Evolutionary conservation across 2,888 invertebrate genomes (phyloP), one percentile per base, ranked within the genome.

Genomic region (Nysson spinosus): DNA sequence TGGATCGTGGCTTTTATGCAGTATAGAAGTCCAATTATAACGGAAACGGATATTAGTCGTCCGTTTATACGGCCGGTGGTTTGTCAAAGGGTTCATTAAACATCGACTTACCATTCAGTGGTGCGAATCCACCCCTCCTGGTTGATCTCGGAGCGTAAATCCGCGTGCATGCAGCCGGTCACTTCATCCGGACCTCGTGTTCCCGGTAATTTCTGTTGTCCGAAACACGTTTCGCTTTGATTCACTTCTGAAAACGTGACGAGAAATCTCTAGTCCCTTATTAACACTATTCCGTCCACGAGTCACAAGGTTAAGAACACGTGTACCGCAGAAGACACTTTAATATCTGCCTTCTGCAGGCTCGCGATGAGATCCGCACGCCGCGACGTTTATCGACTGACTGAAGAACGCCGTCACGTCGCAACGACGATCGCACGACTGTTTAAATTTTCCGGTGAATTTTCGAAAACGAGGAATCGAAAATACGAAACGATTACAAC

Each of bases 141-240:
- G 12, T 35, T 35, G 35, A 17, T 17, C 22, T 24, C 11, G 6
- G 22, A 32, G 6, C 47, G 60, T 55, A 47, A 49, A 60, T 63
- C 56, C 55, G 43, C 43, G 55, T 47, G 16, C 56, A 44, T 35
- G 32, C 40, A n/a, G 20, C 34, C 26, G 43, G 7, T 44, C 44
- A 26, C 52, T 32, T 50, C 54, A 64, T 72, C 63, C 67, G 46
- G 42, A 56, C 46, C 54, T 46, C 61, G 44, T 50, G 37, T 19
- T 26, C 49, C 63, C 40, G 64, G 63, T 55, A 60, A 69, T 66
- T 49, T 62, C 50, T 47, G 62, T 57, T 57, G 64, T 60, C 54
- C 49, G 34, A 30, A 56, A 46, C 44, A 49, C 60, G 50, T 26
- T 32, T 40, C 22, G 43, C 7, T 12, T 16, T 50, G 51, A 70